Evolutionary conservation across 2,113 vertebrate genomes (phyloP).

Genomic region (Salvelinus namaycush): DNA sequence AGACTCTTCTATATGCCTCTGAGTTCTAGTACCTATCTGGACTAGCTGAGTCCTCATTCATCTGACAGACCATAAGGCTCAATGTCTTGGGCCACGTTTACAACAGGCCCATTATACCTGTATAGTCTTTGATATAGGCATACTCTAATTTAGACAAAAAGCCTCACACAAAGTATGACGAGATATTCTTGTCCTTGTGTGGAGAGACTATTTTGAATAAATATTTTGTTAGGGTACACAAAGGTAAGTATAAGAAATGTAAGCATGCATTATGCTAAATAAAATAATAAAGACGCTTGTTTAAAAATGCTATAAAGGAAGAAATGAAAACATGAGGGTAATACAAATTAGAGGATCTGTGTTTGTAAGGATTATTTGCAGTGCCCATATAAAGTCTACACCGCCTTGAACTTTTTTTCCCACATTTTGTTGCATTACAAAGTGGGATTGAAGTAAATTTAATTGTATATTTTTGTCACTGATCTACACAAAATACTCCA

Average conservation of each 20-base stretch:
- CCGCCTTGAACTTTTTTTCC: no score
- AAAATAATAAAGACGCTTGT: not conserved
- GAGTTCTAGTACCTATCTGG: no score
- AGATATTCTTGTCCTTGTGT: not conserved
- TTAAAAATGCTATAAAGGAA: not conserved
- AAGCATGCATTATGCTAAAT: not conserved
- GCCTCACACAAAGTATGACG: slow-evolving; percentile 5
- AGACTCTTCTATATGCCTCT: slow-evolving; percentile 1
- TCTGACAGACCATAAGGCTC: not conserved
- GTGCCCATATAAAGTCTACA: no score
- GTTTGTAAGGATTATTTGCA: no score
- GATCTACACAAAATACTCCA: no score
- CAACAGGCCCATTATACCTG: not conserved
- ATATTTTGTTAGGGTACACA: not conserved
- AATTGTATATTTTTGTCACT: no score
- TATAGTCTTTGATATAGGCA: not conserved
- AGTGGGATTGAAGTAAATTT: no score
- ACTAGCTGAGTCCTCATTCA: no score
- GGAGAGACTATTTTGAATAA: not conserved
- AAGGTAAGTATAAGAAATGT: not conserved
- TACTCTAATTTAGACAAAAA: slow-evolving; percentile 12
- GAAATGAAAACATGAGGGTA: no score
- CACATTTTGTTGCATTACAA: no score
- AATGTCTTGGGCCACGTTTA: not conserved
- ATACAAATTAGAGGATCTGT: not conserved